Evolutionary conservation across 2,797 vertebrate species (phyloP).

Genomic region (Sebastes hopkinsi): DNA sequence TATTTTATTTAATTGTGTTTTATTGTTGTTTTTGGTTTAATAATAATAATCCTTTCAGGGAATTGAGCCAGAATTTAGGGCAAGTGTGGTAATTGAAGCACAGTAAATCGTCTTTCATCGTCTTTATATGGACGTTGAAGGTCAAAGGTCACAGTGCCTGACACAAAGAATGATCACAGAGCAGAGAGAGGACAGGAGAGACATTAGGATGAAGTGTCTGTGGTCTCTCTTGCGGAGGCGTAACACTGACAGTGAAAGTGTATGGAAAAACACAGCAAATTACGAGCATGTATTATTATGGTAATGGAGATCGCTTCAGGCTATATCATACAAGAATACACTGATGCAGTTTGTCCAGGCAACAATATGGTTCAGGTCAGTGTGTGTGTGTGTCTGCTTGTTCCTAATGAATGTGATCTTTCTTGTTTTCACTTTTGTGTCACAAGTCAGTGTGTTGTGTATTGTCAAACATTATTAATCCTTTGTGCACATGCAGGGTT

Average conservation of each 20-base stretch:
- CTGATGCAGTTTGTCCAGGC: conserved; percentile 33
- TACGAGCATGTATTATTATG: conserved; percentile 50
- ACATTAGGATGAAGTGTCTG: conserved; percentile 19
- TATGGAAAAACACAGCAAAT: conserved; percentile 20
- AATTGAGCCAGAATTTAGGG: neutral
- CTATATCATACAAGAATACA: conserved; percentile 24
- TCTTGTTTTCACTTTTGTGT: conserved; percentile 37
- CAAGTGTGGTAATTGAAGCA: neutral
- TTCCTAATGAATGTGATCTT: conserved; percentile 49
- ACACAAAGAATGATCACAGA: conserved; percentile 19
- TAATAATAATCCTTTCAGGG: neutral
- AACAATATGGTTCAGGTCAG: conserved; percentile 27
- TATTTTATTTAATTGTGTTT: no score
- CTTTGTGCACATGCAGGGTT: neutral
- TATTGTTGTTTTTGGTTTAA: neutral
- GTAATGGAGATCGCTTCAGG: conserved; percentile 28
- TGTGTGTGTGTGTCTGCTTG: neutral
- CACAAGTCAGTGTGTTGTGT: neutral
- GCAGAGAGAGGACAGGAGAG: conserved; percentile 1
- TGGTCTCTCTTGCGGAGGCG: neutral
- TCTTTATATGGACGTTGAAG: neutral
- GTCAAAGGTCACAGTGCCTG: conserved; percentile 31
- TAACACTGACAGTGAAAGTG: neutral
- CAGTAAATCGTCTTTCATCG: neutral
- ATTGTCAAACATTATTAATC: conserved; percentile 34